These are phyloP conservation scores for Temnothorax ravouxi DNA, from an alignment of 2,888 invertebrate genomes.

Conservation along the genomic window DNA sequence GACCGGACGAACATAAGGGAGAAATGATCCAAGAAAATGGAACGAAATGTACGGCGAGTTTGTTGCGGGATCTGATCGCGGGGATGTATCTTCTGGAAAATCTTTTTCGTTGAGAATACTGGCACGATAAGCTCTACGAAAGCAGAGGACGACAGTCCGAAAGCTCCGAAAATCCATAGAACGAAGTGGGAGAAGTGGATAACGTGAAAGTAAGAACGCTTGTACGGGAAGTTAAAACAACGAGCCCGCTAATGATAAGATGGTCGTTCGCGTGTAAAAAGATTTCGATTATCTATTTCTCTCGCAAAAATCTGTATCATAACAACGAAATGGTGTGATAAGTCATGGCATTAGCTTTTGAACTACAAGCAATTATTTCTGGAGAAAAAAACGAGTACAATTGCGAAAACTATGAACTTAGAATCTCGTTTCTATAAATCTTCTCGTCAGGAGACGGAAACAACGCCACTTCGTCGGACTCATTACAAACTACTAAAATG, in stretches of 20 bases:
- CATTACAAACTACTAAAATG: background rate
- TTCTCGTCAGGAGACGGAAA: background rate
- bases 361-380: background rate
- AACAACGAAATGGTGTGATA: background rate
- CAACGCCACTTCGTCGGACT: background rate
- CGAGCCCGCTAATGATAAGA: constrained; percentile 50
- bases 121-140: constrained; percentile 62
- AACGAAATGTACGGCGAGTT: constrained; percentile 43
- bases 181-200: constrained; percentile 34
- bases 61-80: constrained; percentile 49
- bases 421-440: background rate
- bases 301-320: background rate
- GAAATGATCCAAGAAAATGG: constrained; percentile 39
- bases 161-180: constrained; percentile 63
- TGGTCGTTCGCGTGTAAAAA: constrained; percentile 4
- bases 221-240: constrained; percentile 51
- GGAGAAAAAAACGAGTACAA: background rate
- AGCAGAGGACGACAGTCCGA: constrained; percentile 58
- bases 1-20: background rate
- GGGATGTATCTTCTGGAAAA: constrained; percentile 54
- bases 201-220: constrained; percentile 45
- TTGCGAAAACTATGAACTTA: background rate
- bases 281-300: constrained; percentile 4
- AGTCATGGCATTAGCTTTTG: background rate
- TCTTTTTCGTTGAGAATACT: constrained; percentile 48